Base-by-base conservation (phyloP, 2,113 vertebrate species). In the Lophura nycthemera region DNA sequence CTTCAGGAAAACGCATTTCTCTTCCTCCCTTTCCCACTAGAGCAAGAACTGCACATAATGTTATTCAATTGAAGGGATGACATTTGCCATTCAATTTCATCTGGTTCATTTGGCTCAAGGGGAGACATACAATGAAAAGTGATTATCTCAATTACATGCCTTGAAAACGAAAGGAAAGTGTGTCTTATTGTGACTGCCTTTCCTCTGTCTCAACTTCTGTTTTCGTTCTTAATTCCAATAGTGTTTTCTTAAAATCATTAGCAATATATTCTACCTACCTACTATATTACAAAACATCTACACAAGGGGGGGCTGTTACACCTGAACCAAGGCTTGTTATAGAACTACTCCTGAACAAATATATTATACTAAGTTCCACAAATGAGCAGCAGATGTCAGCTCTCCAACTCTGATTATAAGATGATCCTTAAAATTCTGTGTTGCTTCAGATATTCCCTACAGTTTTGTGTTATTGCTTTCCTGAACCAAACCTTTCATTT, bases 311-410 rank as follows among this genome's bases (percentile, higher is more conserved):
- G 86, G 85, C 89, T 93, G 45, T 91, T 91, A 70, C 45, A 83
- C 20, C 10, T 4, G 17, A 70, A 34, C 72, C 2, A 45, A 56
- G 42, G 42, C 9, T 91, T 24, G 21, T 72, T 20, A 1, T 2
- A 12, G 12, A 79, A 75, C 81, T 17, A 50, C 24, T 69, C 30
- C 66, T 57, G 34, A 65, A n/a, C 60, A 59, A 71, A 88, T 85
- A 17, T 30, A 1, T 90, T 59, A 7, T 15, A n/a, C n/a, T n/a
- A 71, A 69, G 84, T 93, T 73, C 83, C 89, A 67, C 61, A 86
- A 95, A 95, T 47, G 47, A 45, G 84, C 88, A 90, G 70, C 91
- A 96, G 93, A 94, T 95, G 95, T 90, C 91, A 93, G 81, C 79
- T 91, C 82, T 96, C 83, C 43, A 66, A 65, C 57, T 92, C 85